These are phyloP conservation scores for Fissipunctia ypsillon DNA, from an alignment of 2,888 invertebrate genomes.

Conservation along the genomic window DNA sequence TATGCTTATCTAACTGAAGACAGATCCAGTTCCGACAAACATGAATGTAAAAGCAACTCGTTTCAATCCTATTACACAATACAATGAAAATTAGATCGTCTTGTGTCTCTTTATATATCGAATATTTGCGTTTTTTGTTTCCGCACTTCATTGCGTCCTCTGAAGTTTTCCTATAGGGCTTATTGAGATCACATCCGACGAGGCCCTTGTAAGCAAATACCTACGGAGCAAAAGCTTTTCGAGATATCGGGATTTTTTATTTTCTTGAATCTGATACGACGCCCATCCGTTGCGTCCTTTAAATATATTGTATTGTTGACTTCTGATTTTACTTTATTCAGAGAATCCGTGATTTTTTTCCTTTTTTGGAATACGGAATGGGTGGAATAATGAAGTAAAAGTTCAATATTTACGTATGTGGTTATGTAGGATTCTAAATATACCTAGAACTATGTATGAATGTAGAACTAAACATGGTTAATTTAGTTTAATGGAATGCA, in stretches of 20 bases:
- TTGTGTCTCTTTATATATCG: conserved; percentile 60
- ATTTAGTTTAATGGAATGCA: conserved; percentile 28
- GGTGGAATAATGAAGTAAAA: background rate
- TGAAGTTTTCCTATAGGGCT: conserved; percentile 63
- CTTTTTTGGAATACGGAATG: conserved; percentile 16
- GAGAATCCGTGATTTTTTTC: conserved; percentile 23
- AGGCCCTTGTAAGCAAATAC: conserved; percentile 58
- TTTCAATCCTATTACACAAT: conserved; percentile 64
- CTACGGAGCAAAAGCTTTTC: conserved; percentile 57
- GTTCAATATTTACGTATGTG: background rate
- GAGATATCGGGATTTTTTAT: conserved; percentile 61
- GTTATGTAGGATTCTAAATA: background rate
- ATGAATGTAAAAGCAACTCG: conserved; percentile 66
- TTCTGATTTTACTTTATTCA: conserved; percentile 59
- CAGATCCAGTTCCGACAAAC: conserved; percentile 48
- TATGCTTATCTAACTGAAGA: conserved; percentile 47
- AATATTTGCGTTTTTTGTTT: conserved; percentile 64
- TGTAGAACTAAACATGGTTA: background rate
- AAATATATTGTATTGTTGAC: conserved; percentile 63
- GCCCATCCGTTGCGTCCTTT: conserved; percentile 50
- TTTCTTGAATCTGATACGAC: conserved; percentile 44
- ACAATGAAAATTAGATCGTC: conserved; percentile 71
- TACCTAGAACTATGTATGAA: background rate
- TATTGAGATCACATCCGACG: conserved; percentile 67
- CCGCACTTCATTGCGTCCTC: conserved; percentile 54